Percentiles rank a stretch among this genome's conserved stretches.
phyloP scores from a whole-genome alignment of 2,113 vertebrate species.

The Ondatra zibethicus region DNA sequence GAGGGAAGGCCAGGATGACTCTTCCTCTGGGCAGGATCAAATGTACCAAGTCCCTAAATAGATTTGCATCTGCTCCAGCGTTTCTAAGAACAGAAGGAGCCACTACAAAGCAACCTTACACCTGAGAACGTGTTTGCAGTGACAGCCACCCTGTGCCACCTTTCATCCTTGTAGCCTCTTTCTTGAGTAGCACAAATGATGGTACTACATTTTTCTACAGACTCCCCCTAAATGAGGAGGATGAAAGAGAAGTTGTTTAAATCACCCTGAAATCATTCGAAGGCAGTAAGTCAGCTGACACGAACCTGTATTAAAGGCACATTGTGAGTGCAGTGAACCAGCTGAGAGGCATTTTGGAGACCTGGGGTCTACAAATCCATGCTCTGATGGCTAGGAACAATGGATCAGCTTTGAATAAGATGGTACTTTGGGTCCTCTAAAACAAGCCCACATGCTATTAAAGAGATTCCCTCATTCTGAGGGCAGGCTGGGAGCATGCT shows the following conservation, averaged over 20 bases:
- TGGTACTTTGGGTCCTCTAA: background rate
- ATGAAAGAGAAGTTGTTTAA: background rate
- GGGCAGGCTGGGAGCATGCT: background rate
- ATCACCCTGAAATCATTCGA: background rate
- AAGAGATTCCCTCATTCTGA: background rate
- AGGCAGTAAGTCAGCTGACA: background rate
- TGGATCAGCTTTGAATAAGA: background rate
- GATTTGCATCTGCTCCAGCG: background rate
- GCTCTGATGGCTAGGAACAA: background rate
- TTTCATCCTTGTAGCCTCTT: background rate
- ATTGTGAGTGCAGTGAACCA: background rate
- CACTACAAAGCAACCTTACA: background rate
- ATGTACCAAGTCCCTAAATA: background rate
- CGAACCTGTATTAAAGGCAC: background rate
- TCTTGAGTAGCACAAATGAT: background rate
- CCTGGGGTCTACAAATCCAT: too few relatives aligned
- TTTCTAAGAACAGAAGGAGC: background rate
- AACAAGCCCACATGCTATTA: fast-evolving
- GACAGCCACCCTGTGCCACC: background rate
- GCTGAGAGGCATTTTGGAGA: background rate
- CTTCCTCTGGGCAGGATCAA: background rate
- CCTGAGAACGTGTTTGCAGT: too few relatives aligned
- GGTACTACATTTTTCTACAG: background rate
- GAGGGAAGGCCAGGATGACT: background rate
- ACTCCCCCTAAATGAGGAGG: too few relatives aligned